Conservation (phyloP, 1,140 invertebrate genomes). For the Caerostris darwini region DNA sequence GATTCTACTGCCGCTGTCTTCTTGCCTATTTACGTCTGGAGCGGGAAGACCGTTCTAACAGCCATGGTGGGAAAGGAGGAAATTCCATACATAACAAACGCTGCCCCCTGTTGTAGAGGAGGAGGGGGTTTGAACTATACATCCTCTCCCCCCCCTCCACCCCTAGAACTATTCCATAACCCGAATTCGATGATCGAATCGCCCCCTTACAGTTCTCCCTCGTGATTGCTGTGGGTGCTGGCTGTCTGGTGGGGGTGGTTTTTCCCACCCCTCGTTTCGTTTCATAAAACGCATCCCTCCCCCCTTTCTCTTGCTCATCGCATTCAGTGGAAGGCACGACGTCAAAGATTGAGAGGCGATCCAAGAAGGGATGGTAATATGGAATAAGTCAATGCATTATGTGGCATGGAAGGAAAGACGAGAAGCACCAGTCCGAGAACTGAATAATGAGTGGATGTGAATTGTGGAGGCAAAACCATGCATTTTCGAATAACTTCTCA, state of each 20-base stretch:
- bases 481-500: too few relatives aligned
- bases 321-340: slow-evolving; percentile 53
- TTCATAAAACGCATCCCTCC: slow-evolving; percentile 24
- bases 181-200: slow-evolving; percentile 71
- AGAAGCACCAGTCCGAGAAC: background rate
- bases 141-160: background rate
- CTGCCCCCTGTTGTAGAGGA: slow-evolving; percentile 49
- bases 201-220: slow-evolving; percentile 40
- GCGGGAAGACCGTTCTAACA: slow-evolving; percentile 2
- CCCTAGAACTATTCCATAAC: slow-evolving; percentile 15
- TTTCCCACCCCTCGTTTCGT: background rate
- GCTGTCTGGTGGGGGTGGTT: background rate
- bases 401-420: background rate
- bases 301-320: slow-evolving; percentile 43
- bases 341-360: slow-evolving; percentile 45
- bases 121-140: background rate
- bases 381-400: background rate
- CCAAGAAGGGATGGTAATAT: background rate
- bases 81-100: slow-evolving; percentile 62
- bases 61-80: background rate
- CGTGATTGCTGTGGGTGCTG: slow-evolving; percentile 61
- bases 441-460: background rate
- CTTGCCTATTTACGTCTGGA: background rate
- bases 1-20: background rate
- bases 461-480: background rate